Percentiles rank a stretch among this genome's conserved stretches.
phyloP scores from a whole-genome alignment of 1,140 invertebrate species.

The Heterodera carotae region DNA sequence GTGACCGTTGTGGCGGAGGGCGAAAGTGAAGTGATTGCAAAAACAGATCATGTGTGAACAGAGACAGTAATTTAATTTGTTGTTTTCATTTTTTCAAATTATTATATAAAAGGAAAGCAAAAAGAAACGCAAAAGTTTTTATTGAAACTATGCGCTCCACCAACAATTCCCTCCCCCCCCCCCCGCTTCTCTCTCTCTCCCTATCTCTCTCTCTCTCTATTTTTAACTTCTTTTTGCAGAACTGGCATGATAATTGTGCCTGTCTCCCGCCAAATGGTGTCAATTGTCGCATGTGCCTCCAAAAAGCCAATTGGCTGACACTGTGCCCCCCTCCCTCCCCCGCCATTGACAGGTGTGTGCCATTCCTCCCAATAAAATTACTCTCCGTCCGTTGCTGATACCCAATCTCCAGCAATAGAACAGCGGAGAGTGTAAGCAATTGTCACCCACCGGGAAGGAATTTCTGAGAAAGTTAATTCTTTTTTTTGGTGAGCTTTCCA shows the following conservation, averaged over 20 bases:
- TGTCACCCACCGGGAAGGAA: background rate
- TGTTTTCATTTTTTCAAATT: too few species aligned
- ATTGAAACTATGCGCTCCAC: too few species aligned
- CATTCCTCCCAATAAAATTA: background rate
- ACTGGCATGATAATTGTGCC: background rate
- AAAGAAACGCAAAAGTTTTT: too few species aligned
- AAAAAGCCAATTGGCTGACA: background rate
- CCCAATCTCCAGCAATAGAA: constrained; percentile 3
- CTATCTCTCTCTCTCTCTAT: background rate
- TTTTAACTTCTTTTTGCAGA: background rate
- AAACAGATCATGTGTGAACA: background rate
- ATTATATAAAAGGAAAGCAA: too few species aligned
- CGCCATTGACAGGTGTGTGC: background rate
- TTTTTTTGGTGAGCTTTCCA: too few species aligned
- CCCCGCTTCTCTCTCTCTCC: background rate
- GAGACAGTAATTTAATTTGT: constrained; percentile 9
- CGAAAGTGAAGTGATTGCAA: constrained; percentile 26
- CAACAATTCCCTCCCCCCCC: background rate
- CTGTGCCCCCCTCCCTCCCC: background rate
- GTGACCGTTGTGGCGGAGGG: constrained; percentile 48
- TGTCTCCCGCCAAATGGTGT: background rate
- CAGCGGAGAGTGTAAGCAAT: background rate
- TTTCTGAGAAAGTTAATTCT: constrained; percentile 12
- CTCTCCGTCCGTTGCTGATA: background rate
- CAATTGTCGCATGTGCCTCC: constrained; percentile 12